Evolutionary conservation across 2,888 invertebrate species (phyloP).

Genomic region (Tolmerus cingulatus): DNA sequence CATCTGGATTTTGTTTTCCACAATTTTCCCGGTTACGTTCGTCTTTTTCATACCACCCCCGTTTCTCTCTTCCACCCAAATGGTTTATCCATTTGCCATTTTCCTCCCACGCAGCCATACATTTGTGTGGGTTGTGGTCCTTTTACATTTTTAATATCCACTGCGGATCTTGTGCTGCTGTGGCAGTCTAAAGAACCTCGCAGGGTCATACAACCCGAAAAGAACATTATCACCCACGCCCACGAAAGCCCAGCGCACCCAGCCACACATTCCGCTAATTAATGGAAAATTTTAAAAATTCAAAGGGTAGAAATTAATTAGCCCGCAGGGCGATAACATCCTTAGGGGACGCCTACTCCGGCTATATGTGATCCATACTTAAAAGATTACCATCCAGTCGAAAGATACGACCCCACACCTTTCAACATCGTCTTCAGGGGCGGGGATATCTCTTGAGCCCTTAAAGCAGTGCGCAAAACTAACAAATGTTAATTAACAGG

Average conservation of each 20-base stretch:
- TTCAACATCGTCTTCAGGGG: background rate
- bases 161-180: background rate
- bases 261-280: background rate
- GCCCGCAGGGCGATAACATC: background rate
- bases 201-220: background rate
- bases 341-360: background rate
- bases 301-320: background rate
- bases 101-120: background rate
- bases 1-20: background rate
- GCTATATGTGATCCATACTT: background rate
- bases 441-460: background rate
- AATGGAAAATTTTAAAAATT: background rate
- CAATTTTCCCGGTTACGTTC: background rate
- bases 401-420: background rate
- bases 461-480: background rate
- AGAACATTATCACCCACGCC: background rate
- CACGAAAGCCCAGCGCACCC: background rate
- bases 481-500: slow-evolving; percentile 15
- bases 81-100: background rate
- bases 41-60: background rate
- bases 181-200: background rate
- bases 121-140: background rate
- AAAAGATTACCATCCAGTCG: background rate
- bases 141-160: background rate
- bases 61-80: background rate